Evolutionary conservation across 2,888 invertebrate genomes (phyloP), one percentile per base, ranked within the genome.

Genomic region (Melinopterus prodromus): DNA sequence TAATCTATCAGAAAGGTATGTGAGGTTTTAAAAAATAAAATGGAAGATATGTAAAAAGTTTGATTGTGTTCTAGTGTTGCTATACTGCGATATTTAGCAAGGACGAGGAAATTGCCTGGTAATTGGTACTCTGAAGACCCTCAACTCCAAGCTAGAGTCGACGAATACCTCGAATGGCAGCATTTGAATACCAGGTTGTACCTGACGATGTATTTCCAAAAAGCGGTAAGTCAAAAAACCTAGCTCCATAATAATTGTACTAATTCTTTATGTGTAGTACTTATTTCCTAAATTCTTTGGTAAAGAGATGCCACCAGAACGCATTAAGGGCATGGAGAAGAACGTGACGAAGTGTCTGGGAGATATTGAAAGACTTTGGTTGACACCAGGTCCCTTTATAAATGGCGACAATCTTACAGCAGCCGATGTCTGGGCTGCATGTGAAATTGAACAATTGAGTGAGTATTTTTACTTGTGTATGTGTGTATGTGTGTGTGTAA

Each of bases 81-180:
- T 14, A 95, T 96, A 81, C 85, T 95, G 16, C 91, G 93, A 82
- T 96, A 95, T 86, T 85, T 96, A 76, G 88, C 92, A 1, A 89
- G 91, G 78, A 92, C 93, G 85, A 90, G 90, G 80, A 84, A 91
- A 4, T 88, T 92, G 71, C 89, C 90, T 6, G 92, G 93, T 71
- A 91, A 91, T 82, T 92, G 94, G 91, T 95, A 94, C 85, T 95
- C 95, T 0, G 90, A 89, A 80, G 92, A 94, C 76, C 90, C 91
- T 0, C 90, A 92, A 84, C 85, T 87, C 72, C 92, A 91, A 86
- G 94, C 94, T 0, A 89, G 90, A 83, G 92, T 95, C 6, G 94
- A 95, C 82, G 95, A 95, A 87, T 95, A 93, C 86, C 89, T 95
- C 81, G 93, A 94, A 86, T 96, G 95, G 95, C 95, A 96, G 82